These are phyloP conservation scores for Drosophila paranaensis DNA, from an alignment of 2,888 invertebrate species.

Conservation along the genomic window DNA sequence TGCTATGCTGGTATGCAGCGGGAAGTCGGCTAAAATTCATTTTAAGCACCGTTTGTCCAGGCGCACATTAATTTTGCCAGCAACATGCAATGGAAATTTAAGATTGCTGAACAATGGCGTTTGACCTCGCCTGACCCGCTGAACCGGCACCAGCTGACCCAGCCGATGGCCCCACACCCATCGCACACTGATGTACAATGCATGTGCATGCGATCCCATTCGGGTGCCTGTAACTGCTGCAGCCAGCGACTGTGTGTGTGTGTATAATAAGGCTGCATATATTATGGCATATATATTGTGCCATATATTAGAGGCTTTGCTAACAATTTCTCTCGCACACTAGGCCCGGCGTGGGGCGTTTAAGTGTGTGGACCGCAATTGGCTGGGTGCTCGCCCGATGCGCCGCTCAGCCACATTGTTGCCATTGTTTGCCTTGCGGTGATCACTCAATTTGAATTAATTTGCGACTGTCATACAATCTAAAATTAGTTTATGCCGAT, in stretches of 20 bases:
- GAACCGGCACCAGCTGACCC: conserved; percentile 46
- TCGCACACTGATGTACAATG: conserved; percentile 48
- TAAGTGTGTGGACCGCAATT: conserved; percentile 21
- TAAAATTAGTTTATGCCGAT: conserved; percentile 70
- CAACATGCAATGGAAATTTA: conserved; percentile 52
- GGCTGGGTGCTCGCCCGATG: conserved; percentile 14
- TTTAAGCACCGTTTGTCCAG: conserved; percentile 5
- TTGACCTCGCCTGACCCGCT: conserved; percentile 67
- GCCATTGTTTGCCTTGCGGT: conserved; percentile 64
- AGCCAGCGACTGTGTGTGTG: conserved; percentile 11
- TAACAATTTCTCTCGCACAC: conserved; percentile 15
- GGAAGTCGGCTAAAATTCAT: conserved; percentile 2
- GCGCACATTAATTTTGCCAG: conserved; percentile 34
- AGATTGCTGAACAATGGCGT: conserved; percentile 41
- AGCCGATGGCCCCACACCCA: conserved; percentile 12
- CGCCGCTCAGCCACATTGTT: conserved; percentile 9
- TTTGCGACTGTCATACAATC: conserved; percentile 75
- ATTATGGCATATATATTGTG: conserved; percentile 70
- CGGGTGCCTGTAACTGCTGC: conserved; percentile 34
- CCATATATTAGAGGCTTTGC: conserved; percentile 59
- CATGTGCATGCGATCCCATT: conserved; percentile 59
- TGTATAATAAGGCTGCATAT: conserved; percentile 68
- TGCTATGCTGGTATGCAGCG: conserved; percentile 4
- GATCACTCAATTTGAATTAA: conserved; percentile 80
- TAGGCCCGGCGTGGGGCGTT: conserved; percentile 10